phyloP scores from a whole-genome alignment of 2,888 invertebrate species.

The Ophion obscuratus region DNA sequence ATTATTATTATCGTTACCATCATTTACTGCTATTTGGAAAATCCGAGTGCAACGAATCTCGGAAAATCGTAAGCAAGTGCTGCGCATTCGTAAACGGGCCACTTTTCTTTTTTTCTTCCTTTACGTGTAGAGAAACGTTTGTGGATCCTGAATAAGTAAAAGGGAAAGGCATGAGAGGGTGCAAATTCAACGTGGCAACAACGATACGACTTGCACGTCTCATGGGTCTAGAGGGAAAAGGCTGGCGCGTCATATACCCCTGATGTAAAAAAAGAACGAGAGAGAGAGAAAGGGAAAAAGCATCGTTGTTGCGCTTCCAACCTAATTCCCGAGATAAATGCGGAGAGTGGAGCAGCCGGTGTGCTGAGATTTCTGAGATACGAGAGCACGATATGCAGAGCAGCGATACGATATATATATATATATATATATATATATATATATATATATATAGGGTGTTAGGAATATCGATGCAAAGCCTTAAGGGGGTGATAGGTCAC shows the following conservation, averaged over 20 bases:
- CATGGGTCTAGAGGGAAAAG: constrained; percentile 55
- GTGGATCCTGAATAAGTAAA: constrained; percentile 41
- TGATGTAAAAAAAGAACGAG: constrained; percentile 59
- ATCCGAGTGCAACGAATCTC: background rate
- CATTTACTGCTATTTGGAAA: background rate
- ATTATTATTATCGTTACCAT: background rate
- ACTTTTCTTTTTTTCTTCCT: background rate
- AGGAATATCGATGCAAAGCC: too few relatives aligned
- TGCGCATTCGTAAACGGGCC: background rate
- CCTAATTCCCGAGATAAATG: constrained; percentile 81
- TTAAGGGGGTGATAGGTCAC: too few relatives aligned
- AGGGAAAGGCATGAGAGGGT: constrained; percentile 43
- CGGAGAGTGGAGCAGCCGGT: constrained; percentile 64
- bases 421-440: background rate
- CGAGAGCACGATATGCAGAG: constrained; percentile 58
- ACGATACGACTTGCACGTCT: constrained; percentile 35
- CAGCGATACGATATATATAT: background rate
- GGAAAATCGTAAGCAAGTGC: background rate
- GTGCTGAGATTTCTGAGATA: constrained; percentile 64
- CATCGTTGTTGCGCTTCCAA: constrained; percentile 72
- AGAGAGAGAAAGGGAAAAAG: constrained; percentile 32
- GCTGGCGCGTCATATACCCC: constrained; percentile 61
- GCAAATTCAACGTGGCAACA: constrained; percentile 50
- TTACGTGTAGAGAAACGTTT: constrained; percentile 14
- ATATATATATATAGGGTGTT: background rate